Conservation (phyloP, 2,888 invertebrate species). For the Phoenoteleia sp. region DNA sequence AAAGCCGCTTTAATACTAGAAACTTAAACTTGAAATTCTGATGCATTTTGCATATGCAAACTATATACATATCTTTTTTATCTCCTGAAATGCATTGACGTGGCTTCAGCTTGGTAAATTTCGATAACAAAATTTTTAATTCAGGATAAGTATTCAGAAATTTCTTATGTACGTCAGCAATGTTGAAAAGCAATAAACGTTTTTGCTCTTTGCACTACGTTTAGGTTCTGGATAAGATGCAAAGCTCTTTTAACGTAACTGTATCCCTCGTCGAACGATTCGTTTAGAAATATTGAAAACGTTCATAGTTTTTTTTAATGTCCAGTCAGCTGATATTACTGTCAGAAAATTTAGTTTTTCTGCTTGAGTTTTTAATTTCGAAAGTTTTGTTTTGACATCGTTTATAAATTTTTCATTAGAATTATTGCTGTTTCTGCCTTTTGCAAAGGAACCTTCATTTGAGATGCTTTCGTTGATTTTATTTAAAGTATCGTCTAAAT, state of each 20-base stretch:
- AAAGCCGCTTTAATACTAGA: not conserved
- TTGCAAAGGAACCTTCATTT: not conserved
- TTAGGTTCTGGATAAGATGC: not conserved
- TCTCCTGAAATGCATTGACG: conserved; percentile 20
- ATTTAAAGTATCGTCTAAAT: not conserved
- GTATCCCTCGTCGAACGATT: not conserved
- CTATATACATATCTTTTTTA: conserved; percentile 22
- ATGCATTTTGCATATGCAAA: conserved; percentile 39
- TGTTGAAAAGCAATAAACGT: conserved; percentile 7
- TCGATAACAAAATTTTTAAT: conserved; percentile 15
- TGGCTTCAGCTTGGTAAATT: conserved; percentile 31
- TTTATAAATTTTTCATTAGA: not conserved
- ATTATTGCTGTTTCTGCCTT: not conserved
- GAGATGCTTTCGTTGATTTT: not conserved
- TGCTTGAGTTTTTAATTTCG: not conserved
- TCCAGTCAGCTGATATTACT: not conserved
- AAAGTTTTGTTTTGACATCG: not conserved
- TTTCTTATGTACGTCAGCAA: not conserved
- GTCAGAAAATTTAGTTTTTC: not conserved
- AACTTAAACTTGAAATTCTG: conserved; percentile 39
- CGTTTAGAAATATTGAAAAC: not conserved
- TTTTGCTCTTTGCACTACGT: conserved; percentile 28
- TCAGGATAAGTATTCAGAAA: conserved; percentile 16
- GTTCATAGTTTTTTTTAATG: not conserved
- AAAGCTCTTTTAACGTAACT: not conserved